A percentile compares a stretch with the other conserved stretches of the same genome.
phyloP scores from a whole-genome alignment of 1,140 invertebrate genomes.

The Latrodectus geometricus region DNA sequence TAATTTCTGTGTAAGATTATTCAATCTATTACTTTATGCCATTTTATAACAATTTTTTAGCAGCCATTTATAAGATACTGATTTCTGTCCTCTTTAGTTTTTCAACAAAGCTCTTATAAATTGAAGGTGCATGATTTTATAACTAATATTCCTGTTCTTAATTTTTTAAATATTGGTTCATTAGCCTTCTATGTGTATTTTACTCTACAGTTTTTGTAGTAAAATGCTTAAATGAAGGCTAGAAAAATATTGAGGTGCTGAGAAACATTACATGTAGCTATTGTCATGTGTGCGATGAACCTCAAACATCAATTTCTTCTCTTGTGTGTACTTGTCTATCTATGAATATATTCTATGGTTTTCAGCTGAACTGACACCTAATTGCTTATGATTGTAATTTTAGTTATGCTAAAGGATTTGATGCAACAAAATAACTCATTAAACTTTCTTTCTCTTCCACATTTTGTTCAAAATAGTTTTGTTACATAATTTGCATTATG shows the following conservation, averaged over 20 bases:
- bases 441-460: no score
- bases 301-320: constrained; percentile 2
- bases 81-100: neutral
- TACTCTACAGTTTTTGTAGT: neutral
- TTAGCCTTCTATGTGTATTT: neutral
- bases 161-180: neutral
- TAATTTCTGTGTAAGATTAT: no score
- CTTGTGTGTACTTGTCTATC: no score
- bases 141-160: neutral
- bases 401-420: no score
- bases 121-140: neutral
- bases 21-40: no score
- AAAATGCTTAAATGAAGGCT: neutral
- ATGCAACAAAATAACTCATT: no score
- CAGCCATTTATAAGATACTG: neutral
- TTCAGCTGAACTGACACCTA: no score
- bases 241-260: constrained; percentile 38
- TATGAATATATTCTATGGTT: neutral
- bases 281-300: constrained; percentile 31
- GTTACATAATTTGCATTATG: no score
- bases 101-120: neutral
- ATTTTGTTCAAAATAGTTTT: no score
- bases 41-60: neutral
- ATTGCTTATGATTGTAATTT: no score
- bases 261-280: constrained; percentile 37